Conservation (phyloP, 1,140 invertebrate genomes). For the Drepana arcuata region DNA sequence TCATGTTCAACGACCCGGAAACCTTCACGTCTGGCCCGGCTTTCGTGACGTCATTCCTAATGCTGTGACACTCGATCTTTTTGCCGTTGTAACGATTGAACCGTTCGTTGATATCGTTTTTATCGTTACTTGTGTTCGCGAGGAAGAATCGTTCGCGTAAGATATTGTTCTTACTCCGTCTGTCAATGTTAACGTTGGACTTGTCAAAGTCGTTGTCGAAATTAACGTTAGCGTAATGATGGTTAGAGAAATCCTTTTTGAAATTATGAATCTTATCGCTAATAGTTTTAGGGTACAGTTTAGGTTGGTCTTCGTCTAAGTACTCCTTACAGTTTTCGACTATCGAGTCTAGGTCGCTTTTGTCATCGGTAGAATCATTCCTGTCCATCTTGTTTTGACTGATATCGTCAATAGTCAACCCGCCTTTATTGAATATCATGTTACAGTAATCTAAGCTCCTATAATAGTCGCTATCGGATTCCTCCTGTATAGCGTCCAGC, state of each 20-base stretch:
- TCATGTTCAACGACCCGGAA: conserved; percentile 51
- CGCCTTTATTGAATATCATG: conserved; percentile 19
- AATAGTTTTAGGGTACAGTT: conserved; percentile 40
- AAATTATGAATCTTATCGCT: conserved; percentile 54
- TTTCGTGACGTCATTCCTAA: conserved; percentile 53
- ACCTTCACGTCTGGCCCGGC: conserved; percentile 47
- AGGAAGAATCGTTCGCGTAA: conserved; percentile 54
- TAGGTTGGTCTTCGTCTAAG: conserved; percentile 19
- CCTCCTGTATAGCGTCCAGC: conserved; percentile 65
- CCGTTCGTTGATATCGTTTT: conserved; percentile 49
- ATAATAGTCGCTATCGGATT: conserved; percentile 67
- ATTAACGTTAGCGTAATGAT: conserved; percentile 46
- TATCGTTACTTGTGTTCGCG: conserved; percentile 40
- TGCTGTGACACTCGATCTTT: conserved; percentile 64
- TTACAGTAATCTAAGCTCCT: conserved; percentile 55
- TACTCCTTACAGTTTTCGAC: conserved; percentile 1
- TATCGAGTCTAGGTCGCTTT: conserved; percentile 14
- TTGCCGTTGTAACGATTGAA: conserved; percentile 47
- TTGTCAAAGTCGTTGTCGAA: conserved; percentile 1
- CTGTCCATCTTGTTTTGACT: conserved; percentile 2
- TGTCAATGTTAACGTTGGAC: conserved; percentile 27
- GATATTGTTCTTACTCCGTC: conserved; percentile 46
- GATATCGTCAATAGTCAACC: conserved; percentile 5
- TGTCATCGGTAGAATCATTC: background rate
- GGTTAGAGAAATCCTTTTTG: conserved; percentile 59